Evolutionary conservation across 2,797 vertebrate species (phyloP), one percentile per base, ranked within the genome.

Genomic region (Melanotaenia parkinsoni): DNA sequence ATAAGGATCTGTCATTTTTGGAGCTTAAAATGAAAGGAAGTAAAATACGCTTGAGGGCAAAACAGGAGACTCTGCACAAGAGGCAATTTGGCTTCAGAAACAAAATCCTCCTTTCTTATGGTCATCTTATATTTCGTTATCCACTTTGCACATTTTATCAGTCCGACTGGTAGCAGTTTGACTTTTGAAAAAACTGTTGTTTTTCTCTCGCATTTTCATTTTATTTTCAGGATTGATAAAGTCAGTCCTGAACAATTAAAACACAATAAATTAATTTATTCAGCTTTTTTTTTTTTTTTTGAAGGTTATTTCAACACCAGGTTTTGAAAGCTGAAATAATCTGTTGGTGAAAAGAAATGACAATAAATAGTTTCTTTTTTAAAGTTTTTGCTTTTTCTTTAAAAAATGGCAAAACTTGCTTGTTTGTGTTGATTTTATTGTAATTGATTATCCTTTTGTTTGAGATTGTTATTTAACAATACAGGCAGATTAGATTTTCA

Each of bases 21-120:
- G 45, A 82, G 65, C 8, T 56, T 65, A 77, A 64, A 79, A 26
- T 58, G 56, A 71, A 59, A 58, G 51, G 61, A 74, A 72, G 64
- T 58, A 32, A 70, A 75, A 51, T 35, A 63, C 72, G 45, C 20
- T n/a, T 45, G 30, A 72, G 58, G 45, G 64, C 35, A 13, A 4
- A 62, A 71, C 47, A 5, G 54, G 20, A 67, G 26, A 35, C 24
- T 11, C 61, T 71, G 73, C 53, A 30, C 37, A 35, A 43, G 38
- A 70, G 70, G 38, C 45, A 64, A 45, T 68, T 35, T 43, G 20
- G 10, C 32, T 81, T 68, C 26, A 67, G 66, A 71, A 71, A 73
- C 58, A 20, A 20, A 73, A 70, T 70, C 54, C 37, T 47, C 57
- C 58, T 74, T 50, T 56, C 35, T 64, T 79, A 43, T 58, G 40